These are phyloP conservation scores for Aradus depressus DNA, from an alignment of 2,888 invertebrate species.

Conservation along the genomic window DNA sequence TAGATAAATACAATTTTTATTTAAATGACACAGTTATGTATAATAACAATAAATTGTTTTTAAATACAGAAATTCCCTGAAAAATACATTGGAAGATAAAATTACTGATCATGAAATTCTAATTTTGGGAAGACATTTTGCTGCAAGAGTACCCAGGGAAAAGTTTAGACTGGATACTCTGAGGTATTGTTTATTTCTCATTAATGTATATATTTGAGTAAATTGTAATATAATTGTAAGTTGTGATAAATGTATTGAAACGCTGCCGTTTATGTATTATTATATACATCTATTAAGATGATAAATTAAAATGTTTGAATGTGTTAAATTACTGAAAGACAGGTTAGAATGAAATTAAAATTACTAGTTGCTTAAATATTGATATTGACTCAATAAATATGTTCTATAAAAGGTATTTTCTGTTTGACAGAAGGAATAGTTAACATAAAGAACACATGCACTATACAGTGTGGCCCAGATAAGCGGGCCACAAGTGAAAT, in stretches of 20 bases:
- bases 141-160: constrained; percentile 41
- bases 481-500: no score
- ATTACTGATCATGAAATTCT: constrained; percentile 73
- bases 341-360: background rate
- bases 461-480: no score
- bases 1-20: background rate
- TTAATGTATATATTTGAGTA: no score
- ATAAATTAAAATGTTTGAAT: background rate
- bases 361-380: no score
- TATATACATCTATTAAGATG: no score
- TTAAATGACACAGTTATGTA: background rate
- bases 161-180: constrained; percentile 13
- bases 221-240: no score
- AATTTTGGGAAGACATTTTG: constrained; percentile 60
- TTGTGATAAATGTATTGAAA: no score
- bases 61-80: constrained; percentile 45
- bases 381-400: no score
- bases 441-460: no score
- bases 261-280: no score
- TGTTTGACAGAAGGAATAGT: no score
- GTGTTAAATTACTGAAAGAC: background rate
- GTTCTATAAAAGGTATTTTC: no score
- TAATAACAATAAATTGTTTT: background rate
- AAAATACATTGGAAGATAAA: constrained; percentile 52
- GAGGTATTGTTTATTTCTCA: constrained; percentile 11